Evolutionary conservation across 2,888 invertebrate genomes (phyloP).

Genomic region (Lasioglossum morio): DNA sequence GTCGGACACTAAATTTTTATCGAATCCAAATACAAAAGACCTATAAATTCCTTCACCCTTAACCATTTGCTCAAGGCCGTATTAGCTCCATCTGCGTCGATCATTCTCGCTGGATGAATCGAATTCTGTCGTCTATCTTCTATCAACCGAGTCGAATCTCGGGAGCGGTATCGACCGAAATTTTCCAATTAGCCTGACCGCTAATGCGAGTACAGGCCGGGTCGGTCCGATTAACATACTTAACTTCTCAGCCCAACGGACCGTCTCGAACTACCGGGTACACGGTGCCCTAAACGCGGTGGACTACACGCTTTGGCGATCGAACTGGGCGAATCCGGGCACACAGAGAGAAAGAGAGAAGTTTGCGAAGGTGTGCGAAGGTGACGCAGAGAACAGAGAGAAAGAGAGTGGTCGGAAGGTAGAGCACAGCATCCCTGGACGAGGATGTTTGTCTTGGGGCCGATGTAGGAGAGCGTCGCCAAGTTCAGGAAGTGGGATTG

Average conservation of each 20-base stretch:
- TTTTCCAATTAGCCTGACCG: constrained; percentile 32
- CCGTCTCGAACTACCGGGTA: constrained; percentile 36
- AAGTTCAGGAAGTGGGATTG: constrained; percentile 71
- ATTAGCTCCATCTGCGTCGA: background rate
- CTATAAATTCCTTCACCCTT: background rate
- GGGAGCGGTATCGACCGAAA: constrained; percentile 3
- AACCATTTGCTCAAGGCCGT: background rate
- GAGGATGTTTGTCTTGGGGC: constrained; percentile 71
- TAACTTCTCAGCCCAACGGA: constrained; percentile 50
- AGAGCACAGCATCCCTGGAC: constrained; percentile 17
- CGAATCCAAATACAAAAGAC: background rate
- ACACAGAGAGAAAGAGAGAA: background rate
- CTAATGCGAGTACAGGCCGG: constrained; percentile 29
- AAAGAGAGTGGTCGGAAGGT: constrained; percentile 1
- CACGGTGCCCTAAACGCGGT: constrained; percentile 24
- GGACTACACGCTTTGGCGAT: constrained; percentile 31
- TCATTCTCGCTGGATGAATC: background rate
- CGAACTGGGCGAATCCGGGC: constrained; percentile 22
- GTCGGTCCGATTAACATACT: constrained; percentile 51
- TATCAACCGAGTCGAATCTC: constrained; percentile 4
- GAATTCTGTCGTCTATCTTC: background rate
- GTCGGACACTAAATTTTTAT: background rate
- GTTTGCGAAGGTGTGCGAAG: background rate
- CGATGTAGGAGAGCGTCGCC: constrained; percentile 62
- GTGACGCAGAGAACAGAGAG: background rate